Base-by-base conservation (phyloP, 1,140 invertebrate genomes). In the Harlomillsia oculata region DNA sequence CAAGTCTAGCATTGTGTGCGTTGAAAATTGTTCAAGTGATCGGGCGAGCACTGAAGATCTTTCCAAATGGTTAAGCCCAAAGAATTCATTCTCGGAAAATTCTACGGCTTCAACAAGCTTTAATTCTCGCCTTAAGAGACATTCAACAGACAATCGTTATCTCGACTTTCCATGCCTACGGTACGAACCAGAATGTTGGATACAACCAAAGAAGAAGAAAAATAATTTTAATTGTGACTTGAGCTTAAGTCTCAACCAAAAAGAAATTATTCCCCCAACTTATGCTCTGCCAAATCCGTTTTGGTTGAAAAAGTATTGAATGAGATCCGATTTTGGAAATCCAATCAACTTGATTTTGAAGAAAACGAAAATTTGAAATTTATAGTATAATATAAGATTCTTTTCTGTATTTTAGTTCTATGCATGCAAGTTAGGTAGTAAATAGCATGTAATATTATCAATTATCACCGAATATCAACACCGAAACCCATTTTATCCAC, bases 201-300 rank as follows among this genome's bases (percentile, higher is more conserved):
- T 57, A 30, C 46, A 21, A 18, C 21, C 29, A 23, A 57, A 57
- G 16, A 57, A 44, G 16, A 16, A 26, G 18, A 51, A 44, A 51
- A 28, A n/a, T 18, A 28, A 21, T 11, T 21, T 40, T 25, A 46
- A 6, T n/a, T 28, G 36, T 39, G 25, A 26, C 3, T 11, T 37
- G 6, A 39, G 28, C 13, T 9, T 23, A 40, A 57, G 37, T 40
- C 8, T 39, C 18, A 37, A 36, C 28, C 49, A 37, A 16, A 39
- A 40, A 5, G 37, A 37, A 51, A 30, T 57, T 21, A 56, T 57
- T 34, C 55, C 55, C 16, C 55, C 55, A 29, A 36, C 30, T 14
- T 57, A 51, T n/a, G 46, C 46, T 26, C 48, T 57, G 13, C 55
- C 55, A 18, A 51, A 50, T 34, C 55, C 55, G 2, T 57, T 57